Evolutionary conservation across 2,113 vertebrate species (phyloP), one percentile per base, ranked within the genome.

Genomic region (Abramis brama): DNA sequence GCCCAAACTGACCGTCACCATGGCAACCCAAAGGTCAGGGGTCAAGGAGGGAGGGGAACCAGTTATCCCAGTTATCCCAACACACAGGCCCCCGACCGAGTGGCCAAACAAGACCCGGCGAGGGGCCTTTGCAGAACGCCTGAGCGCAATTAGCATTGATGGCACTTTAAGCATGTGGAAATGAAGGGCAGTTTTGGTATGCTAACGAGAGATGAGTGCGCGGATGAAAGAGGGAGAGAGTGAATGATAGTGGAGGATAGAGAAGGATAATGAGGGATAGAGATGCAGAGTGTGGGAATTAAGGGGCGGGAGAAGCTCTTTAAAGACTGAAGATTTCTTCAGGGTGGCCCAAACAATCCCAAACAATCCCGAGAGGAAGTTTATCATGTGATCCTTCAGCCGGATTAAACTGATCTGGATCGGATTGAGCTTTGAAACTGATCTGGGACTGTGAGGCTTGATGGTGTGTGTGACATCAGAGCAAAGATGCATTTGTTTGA

Each of bases 141-240:
- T 92, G 91, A 87, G 92, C 83, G 91, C 93, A 95, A 94, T 95
- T 95, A 94, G 92, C 94, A 94, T 95, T 89, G 93, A 94, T 94
- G 91, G 88, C 91, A 87, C 89, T 94, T 92, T 91, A 93, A 93
- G 90, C 92, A 88, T 79, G 85, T 88, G 93, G 92, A 93, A 93
- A 94, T 93, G 93, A 87, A 86, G 81, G 89, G 86, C 62, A 59
- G 77, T 91, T 93, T 93, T 92, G 93, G 87, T 93, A 94, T 95
- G 95, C 92, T 92, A 95, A 95, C 92, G 88, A 89, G 88, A 86
- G 93, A 89, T 88, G 91, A 93, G 93, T 89, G 91, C 6, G 23
- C 90, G 91, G 83, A 93, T 93, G 90, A 94, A 95, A 94, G 93
- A 87, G 79, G 79, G 87, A 93, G 92, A 50, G 71, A 88, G 92